These are phyloP conservation scores for Drosophila subpulchrella DNA, from an alignment of 1,140 invertebrate species.

Conservation along the genomic window DNA sequence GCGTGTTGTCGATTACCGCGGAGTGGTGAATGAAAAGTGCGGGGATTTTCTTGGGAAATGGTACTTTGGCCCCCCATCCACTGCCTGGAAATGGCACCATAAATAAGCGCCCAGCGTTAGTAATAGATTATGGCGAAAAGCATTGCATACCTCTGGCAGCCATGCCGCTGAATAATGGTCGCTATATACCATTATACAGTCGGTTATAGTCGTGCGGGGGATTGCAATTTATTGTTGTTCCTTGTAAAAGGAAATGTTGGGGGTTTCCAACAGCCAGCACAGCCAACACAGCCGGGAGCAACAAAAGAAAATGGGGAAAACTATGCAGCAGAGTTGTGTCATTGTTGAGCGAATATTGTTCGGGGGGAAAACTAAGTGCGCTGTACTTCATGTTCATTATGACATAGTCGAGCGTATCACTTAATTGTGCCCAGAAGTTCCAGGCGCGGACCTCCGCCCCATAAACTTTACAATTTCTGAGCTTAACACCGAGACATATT, in stretches of 20 bases:
- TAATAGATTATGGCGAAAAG: slow-evolving; percentile 76
- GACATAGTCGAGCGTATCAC: slow-evolving; percentile 41
- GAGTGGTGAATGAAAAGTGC: slow-evolving; percentile 16
- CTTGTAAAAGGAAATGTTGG: slow-evolving; percentile 63
- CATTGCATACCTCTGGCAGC: slow-evolving; percentile 65
- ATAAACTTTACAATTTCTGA: slow-evolving; percentile 20
- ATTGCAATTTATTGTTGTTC: slow-evolving; percentile 64
- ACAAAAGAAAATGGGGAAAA: slow-evolving; percentile 41
- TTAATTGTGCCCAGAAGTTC: slow-evolving; percentile 31
- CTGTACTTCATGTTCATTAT: slow-evolving; percentile 45
- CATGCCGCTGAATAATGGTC: slow-evolving; percentile 18
- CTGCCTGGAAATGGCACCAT: slow-evolving; percentile 66
- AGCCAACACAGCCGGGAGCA: not conserved
- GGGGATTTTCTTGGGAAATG: slow-evolving; percentile 49
- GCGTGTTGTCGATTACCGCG: slow-evolving; percentile 57
- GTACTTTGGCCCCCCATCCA: slow-evolving; percentile 11
- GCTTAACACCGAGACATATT: not conserved
- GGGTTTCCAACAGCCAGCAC: slow-evolving; percentile 27
- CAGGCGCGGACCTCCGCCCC: slow-evolving; percentile 10
- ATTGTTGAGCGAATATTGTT: slow-evolving; percentile 44
- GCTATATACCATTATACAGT: slow-evolving; percentile 4
- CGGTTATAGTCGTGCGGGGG: slow-evolving; percentile 5
- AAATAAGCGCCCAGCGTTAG: slow-evolving; percentile 66
- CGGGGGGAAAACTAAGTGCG: slow-evolving; percentile 26
- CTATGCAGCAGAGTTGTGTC: slow-evolving; percentile 41